Conservation (phyloP, 2,888 invertebrate genomes). For the Hirtodrosophila confusa region DNA sequence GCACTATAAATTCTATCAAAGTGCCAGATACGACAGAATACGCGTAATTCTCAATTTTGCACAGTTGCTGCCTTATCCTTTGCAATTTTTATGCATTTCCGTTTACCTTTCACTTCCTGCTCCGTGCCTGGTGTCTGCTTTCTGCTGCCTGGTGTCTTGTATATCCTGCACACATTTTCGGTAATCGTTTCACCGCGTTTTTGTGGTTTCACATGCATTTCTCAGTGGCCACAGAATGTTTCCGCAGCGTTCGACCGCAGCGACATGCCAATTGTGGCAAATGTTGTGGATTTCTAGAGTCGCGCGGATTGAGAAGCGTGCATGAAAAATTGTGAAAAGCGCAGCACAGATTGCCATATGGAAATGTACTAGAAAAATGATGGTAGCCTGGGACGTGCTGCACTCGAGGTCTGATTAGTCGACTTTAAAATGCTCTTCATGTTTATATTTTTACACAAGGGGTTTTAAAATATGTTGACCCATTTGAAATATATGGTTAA, state of each 20-base stretch:
- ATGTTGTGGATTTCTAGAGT: constrained; percentile 44
- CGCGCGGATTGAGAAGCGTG: constrained; percentile 17
- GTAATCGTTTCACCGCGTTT: constrained; percentile 71
- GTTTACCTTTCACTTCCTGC: constrained; percentile 25
- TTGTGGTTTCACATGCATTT: constrained; percentile 63
- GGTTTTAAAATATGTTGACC: constrained; percentile 14
- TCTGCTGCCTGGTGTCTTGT: constrained; percentile 6
- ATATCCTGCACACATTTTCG: constrained; percentile 45
- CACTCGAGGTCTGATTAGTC: constrained; percentile 18
- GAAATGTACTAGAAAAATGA: not conserved
- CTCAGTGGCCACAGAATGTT: constrained; percentile 36
- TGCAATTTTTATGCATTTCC: constrained; percentile 22
- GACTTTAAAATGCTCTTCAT: constrained; percentile 21
- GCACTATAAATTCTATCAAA: too few species aligned
- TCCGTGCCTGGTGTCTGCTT: constrained; percentile 5
- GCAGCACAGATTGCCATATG: constrained; percentile 45
- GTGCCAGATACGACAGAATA: constrained; percentile 3
- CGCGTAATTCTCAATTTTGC: not conserved
- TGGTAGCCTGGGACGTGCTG: not conserved
- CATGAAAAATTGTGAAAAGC: constrained; percentile 44
- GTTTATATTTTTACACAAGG: constrained; percentile 19
- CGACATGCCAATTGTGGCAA: constrained; percentile 76
- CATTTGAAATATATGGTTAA: constrained; percentile 13
- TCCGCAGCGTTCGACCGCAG: constrained; percentile 43
- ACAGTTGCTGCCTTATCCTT: constrained; percentile 9